Evolutionary conservation across 1,140 invertebrate genomes (phyloP), one percentile per base, ranked within the genome.

Genomic region (Drosophila ercepeae): DNA sequence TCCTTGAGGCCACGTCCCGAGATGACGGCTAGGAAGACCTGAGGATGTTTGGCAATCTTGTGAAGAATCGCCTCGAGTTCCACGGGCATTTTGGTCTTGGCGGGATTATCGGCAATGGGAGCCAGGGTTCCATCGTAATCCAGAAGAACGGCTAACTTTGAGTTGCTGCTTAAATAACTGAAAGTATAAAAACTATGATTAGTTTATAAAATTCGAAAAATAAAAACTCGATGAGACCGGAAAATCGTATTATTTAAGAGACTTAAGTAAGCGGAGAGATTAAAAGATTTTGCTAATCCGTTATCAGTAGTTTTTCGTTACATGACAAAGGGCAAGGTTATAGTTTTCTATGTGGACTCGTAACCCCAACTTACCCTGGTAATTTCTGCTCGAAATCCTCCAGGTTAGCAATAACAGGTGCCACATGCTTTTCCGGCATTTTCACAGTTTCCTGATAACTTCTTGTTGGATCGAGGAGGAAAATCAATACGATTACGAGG

Each of bases 41-140:
- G 95, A 0, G 96, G 94, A 92, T 97, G 94, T 89, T 97, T 96
- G 9, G 96, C 94, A 16, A 97, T 90, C 73, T 95, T 93, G 79
- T 96, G 95, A 6, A 97, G 91, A 14, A 96, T 95, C 57, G 95
- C 94, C 75, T 96, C 96, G 3, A 97, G 96, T 90, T 97, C 96
- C 0, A 94, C 84, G 0, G 96, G 96, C 57, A 98, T 92, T 11
- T 95, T 94, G 5, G 97, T 97, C 23, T 97, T 92, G 90, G 97
- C 95, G 0, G 97, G 97, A 92, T 97, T 96, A 0, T 96, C 95
- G 0, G 96, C 96, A 75, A 98, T 96, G 0, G 97, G 96, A 0
- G 97, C 96, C 61, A 98, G 90, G 0, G 97, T 98, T 16, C 97
- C 97, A 90, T 98, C 97, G 89, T 97, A 98, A 91, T 98, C 97